These are phyloP conservation scores for Caranx melampygus DNA, from an alignment of 2,113 vertebrate genomes.

Conservation along the genomic window DNA sequence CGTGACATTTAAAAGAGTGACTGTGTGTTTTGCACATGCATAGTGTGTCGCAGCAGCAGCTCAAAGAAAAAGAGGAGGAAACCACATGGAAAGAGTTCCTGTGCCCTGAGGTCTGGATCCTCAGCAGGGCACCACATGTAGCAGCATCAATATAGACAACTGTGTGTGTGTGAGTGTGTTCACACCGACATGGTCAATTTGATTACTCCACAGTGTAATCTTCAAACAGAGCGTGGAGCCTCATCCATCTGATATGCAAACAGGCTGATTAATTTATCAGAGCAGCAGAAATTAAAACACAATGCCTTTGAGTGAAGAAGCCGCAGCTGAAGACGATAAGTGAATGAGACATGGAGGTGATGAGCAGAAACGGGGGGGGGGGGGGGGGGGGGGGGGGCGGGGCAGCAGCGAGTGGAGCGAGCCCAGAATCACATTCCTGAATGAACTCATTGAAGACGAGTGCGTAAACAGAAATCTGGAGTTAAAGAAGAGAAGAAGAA, in stretches of 20 bases:
- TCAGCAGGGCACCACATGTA: neutral
- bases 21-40: neutral
- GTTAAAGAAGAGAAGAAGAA: neutral
- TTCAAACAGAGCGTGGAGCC: neutral
- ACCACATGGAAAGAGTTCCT: neutral
- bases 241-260: constrained; percentile 7
- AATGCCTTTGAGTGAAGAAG: neutral
- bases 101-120: neutral
- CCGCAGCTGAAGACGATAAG: neutral
- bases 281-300: neutral
- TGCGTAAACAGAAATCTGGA: neutral
- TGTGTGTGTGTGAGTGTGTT: neutral
- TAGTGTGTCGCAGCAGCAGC: neutral
- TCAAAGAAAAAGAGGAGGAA: neutral
- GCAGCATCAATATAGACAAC: constrained; percentile 11
- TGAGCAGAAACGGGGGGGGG: neutral
- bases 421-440: neutral
- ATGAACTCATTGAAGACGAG: neutral
- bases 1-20: too few species aligned
- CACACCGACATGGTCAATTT: constrained; percentile 5
- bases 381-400: neutral
- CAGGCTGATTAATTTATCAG: neutral
- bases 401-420: neutral
- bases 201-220: constrained; percentile 21
- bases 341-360: neutral